Base-by-base conservation (phyloP, 2,113 vertebrate genomes). In the Ammospiza nelsoni region DNA sequence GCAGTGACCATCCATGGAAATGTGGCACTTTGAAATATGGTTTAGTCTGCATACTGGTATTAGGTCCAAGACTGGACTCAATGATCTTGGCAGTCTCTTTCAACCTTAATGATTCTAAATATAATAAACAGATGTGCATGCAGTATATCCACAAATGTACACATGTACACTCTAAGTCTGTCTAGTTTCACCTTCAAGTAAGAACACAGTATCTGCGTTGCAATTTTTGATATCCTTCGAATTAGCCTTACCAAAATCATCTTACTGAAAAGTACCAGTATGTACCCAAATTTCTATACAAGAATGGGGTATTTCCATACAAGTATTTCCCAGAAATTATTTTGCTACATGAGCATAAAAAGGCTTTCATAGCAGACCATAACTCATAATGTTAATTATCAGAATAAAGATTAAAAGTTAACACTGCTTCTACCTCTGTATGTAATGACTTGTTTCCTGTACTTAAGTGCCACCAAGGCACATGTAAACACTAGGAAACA, bases 11-110 rank as follows among this genome's bases (percentile, higher is more conserved):
- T 31, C 20, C 13, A 59, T 8, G 6, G 19, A 48, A 68, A 27
- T 17, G 27, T 39, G 33, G 16, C 25, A 61, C 11, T 54, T 15
- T 2, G 4, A 0, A 0, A 27, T 35, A 31, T 1, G 11, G 16
- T 12, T 75, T 31, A 68, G 39, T 22, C 0, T 0, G 39, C 20
- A 54, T 9, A 29, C 13, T 29, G 33, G 11, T 29, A 75, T 18
- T 9, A 54, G 28, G 33, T 67, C 52, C 21, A 82, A 89, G 19
- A 51, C 15, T 39, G 24, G 19, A 67, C 61, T 29, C n/a, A 12
- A 58, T 35, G 21, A 89, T 39, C 61, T 48, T n/a, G 39, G 62
- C 3, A 1, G 24, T 25, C 54, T 68, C 75, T 46, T 62, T 25
- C 24, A 61, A 27, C 31, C 14, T 27, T 41, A 61, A 25, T 22